A percentile compares a stretch with the other conserved stretches of the same genome.
Conservation (phyloP, 2,113 vertebrate species). For the Sus scrofa region DNA sequence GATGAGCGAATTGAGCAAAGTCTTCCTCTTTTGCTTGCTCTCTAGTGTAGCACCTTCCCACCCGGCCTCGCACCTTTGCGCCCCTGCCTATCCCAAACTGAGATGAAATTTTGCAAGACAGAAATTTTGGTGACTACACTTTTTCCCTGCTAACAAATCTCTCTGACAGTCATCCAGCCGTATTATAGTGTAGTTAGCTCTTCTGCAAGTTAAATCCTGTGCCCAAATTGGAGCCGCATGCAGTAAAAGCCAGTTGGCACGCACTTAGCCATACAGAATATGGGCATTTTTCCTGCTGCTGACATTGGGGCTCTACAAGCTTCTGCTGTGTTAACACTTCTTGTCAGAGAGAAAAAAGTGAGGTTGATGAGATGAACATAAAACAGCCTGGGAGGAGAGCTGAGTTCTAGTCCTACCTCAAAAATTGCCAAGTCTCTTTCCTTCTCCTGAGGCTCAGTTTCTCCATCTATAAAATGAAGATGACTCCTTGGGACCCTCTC, state of each 20-base stretch:
- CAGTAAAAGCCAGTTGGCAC: constrained; percentile 73
- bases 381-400: background rate
- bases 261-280: constrained; percentile 75
- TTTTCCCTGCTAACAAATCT: background rate
- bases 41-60: background rate
- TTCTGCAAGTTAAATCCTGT: constrained; percentile 73
- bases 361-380: background rate
- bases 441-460: background rate
- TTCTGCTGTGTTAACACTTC: constrained; percentile 53
- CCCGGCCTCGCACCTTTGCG: background rate
- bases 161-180: constrained; percentile 72
- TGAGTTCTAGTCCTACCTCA: background rate
- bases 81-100: no score
- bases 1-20: background rate
- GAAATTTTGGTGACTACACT: background rate
- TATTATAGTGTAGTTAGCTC: constrained; percentile 73
- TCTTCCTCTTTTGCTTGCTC: background rate
- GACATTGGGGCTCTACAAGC: background rate
- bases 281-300: constrained; percentile 73
- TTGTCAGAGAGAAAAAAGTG: background rate
- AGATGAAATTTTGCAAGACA: background rate
- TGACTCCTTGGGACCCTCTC: background rate
- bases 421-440: background rate
- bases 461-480: background rate
- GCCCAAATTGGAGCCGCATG: constrained; percentile 81